Conservation (phyloP, 2,797 vertebrate species). For the Pipistrellus kuhlii region DNA sequence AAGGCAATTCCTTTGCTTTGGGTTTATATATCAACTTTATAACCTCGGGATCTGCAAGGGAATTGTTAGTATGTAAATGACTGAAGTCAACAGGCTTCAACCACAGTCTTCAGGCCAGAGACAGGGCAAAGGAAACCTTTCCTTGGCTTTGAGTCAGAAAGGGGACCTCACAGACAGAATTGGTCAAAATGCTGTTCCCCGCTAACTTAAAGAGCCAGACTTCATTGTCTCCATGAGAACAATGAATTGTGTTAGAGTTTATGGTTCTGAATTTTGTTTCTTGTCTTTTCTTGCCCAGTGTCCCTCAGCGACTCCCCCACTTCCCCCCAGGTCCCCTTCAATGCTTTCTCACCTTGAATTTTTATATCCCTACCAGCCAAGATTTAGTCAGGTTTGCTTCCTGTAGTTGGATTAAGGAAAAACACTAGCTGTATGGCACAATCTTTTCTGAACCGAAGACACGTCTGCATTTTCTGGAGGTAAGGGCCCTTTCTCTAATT, state of each 20-base stretch:
- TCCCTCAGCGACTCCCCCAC: background rate
- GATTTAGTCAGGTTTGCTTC: conserved; percentile 2
- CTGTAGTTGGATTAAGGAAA: conserved; percentile 10
- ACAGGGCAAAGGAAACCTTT: background rate
- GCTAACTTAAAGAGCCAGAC: background rate
- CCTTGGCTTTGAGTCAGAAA: background rate
- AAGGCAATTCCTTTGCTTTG: conserved; percentile 63
- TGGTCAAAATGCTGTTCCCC: background rate
- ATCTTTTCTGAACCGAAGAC: background rate
- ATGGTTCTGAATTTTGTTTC: background rate
- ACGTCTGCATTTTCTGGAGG: background rate
- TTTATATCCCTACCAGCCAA: background rate
- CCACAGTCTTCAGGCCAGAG: background rate
- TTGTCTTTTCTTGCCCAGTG: background rate
- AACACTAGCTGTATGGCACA: background rate
- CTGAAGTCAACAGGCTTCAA: background rate
- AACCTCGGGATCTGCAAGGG: background rate
- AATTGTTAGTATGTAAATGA: background rate
- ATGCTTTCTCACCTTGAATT: background rate
- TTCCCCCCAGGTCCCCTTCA: background rate
- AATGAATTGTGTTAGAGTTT: background rate
- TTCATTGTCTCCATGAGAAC: background rate
- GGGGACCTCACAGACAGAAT: background rate
- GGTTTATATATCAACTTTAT: conserved; percentile 6
- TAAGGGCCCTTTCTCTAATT: background rate